These are phyloP conservation scores for Laticauda laticaudata DNA, from an alignment of 2,113 vertebrate genomes.

Conservation along the genomic window DNA sequence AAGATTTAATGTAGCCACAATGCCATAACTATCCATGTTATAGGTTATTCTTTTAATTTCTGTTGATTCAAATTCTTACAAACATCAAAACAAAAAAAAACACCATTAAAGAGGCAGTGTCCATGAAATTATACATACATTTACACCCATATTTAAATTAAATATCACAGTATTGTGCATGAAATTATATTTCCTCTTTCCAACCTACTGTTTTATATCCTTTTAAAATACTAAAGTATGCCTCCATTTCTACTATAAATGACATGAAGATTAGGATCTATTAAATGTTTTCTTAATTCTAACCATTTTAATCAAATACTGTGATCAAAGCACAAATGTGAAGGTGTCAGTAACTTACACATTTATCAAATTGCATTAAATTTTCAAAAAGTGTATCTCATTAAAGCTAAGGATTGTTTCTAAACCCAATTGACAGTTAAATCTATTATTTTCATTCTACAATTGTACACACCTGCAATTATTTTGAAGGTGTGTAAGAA, in stretches of 20 bases:
- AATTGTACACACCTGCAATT: neutral
- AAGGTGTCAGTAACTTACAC: neutral
- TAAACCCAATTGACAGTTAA: neutral
- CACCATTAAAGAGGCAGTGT: neutral
- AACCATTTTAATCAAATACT: neutral
- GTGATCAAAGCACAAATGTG: neutral
- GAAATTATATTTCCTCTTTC: neutral
- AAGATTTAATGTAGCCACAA: neutral
- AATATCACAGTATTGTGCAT: neutral
- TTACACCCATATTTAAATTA: neutral
- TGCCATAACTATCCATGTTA: neutral
- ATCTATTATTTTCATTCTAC: neutral
- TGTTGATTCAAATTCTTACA: neutral
- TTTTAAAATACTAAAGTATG: neutral
- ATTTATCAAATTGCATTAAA: neutral
- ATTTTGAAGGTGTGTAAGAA: neutral
- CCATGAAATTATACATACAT: neutral
- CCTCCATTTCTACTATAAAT: neutral
- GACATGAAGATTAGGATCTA: neutral
- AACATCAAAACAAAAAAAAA: neutral
- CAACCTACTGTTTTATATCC: neutral
- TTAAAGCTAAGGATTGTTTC: neutral
- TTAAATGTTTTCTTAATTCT: neutral
- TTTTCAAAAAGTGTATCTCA: neutral
- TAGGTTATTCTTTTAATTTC: neutral